These are phyloP conservation scores for Suillia variegata DNA, from an alignment of 2,888 invertebrate genomes.

Conservation along the genomic window DNA sequence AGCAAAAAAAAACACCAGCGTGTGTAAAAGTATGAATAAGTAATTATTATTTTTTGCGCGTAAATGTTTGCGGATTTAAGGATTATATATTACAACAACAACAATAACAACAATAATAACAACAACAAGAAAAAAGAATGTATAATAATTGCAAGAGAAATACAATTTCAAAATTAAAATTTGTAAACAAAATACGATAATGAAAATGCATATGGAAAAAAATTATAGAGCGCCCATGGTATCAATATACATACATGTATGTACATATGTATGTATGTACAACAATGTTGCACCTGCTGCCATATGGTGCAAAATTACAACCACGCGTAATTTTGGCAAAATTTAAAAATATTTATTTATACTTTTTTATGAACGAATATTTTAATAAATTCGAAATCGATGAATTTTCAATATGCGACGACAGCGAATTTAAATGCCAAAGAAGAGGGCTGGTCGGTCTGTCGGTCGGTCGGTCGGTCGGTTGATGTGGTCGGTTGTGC, in stretches of 20 bases:
- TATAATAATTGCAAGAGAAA: no score
- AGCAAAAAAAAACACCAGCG: constrained; percentile 8
- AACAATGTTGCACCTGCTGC: background rate
- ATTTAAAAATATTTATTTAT: background rate
- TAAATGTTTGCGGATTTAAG: constrained; percentile 1
- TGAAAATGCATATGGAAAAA: background rate
- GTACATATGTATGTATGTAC: no score
- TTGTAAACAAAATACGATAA: background rate
- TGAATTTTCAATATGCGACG: background rate
- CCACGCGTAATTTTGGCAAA: no score
- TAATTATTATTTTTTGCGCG: background rate
- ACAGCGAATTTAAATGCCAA: background rate
- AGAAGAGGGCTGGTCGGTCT: background rate
- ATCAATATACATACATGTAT: no score
- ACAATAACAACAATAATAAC: no score
- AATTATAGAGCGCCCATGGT: background rate
- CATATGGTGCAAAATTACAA: no score
- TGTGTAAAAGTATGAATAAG: constrained; percentile 9
- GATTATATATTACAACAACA: no score
- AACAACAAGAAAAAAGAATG: no score
- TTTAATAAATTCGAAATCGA: background rate
- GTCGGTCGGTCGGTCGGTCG: background rate
- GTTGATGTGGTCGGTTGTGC: background rate
- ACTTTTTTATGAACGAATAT: no score
- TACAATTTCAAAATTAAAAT: background rate